Evolutionary conservation across 2,797 vertebrate species (phyloP).

Genomic region (Phataginus tricuspis): DNA sequence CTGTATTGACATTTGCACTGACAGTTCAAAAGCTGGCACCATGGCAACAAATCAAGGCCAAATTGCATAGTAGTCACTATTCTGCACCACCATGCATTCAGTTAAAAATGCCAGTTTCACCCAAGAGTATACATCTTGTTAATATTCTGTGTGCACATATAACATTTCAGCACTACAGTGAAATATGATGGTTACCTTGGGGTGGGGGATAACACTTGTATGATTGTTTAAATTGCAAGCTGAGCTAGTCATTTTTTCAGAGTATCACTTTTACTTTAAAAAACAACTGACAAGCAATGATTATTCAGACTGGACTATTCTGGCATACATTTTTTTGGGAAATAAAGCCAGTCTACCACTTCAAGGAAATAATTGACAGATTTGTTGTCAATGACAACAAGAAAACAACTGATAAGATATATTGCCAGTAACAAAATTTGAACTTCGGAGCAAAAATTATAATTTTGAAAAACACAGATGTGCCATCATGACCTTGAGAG

Average conservation of each 20-base stretch:
- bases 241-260: not conserved
- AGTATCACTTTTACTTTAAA: constrained; percentile 8
- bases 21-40: not conserved
- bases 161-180: not conserved
- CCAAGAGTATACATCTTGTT: not conserved
- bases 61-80: not conserved
- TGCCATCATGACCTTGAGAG: not conserved
- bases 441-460: not conserved
- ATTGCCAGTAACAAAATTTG: not conserved
- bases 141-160: not conserved
- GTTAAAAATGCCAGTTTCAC: not conserved
- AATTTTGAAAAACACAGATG: not conserved
- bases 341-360: not conserved
- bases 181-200: not conserved
- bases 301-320: not conserved
- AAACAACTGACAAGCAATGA: not conserved
- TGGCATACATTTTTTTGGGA: not conserved
- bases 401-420: not conserved
- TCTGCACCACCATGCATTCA: not conserved
- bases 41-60: not conserved
- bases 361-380: not conserved
- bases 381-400: not conserved
- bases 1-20: not conserved
- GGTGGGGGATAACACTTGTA: not conserved
- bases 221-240: not conserved